A percentile compares a stretch with the other conserved stretches of the same genome.
These are phyloP conservation scores for Selenia dentaria DNA, from an alignment of 2,888 invertebrate genomes.

Conservation along the genomic window DNA sequence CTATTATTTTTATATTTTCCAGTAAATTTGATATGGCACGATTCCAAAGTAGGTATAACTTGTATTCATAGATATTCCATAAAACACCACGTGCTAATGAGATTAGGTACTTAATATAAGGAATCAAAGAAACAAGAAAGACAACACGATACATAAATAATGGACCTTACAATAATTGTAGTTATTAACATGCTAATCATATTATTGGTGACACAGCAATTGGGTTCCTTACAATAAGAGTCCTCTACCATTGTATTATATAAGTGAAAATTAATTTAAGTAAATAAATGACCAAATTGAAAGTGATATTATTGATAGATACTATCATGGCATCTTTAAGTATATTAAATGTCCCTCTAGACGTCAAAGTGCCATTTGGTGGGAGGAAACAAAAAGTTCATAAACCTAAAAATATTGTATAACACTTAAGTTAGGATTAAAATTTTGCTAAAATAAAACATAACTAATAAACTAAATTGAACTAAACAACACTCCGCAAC, in stretches of 20 bases:
- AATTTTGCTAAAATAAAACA: constrained; percentile 85
- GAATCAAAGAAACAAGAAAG: constrained; percentile 30
- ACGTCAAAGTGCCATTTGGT: constrained; percentile 75
- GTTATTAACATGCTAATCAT: constrained; percentile 73
- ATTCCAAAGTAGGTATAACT: constrained; percentile 52
- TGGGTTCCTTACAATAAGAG: constrained; percentile 62
- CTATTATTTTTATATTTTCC: constrained; percentile 27
- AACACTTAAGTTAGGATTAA: constrained; percentile 83
- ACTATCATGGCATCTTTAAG: constrained; percentile 66
- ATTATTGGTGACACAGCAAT: constrained; percentile 84
- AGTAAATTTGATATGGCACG: constrained; percentile 65
- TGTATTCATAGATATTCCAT: constrained; percentile 30
- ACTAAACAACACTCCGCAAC: constrained; percentile 82
- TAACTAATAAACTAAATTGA: constrained; percentile 85
- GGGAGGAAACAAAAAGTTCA: constrained; percentile 78
- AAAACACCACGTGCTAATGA: constrained; percentile 64
- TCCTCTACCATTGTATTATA: constrained; percentile 55
- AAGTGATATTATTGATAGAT: constrained; percentile 53
- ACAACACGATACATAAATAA: constrained; percentile 42
- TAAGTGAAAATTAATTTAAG: constrained; percentile 9
- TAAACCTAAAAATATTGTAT: constrained; percentile 81
- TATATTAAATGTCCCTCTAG: constrained; percentile 47
- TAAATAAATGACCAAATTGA: constrained; percentile 47
- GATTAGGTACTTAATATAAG: neutral
- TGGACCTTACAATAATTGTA: constrained; percentile 61